phyloP scores from a whole-genome alignment of 1,140 invertebrate genomes.

The Reticulitermes speratus region DNA sequence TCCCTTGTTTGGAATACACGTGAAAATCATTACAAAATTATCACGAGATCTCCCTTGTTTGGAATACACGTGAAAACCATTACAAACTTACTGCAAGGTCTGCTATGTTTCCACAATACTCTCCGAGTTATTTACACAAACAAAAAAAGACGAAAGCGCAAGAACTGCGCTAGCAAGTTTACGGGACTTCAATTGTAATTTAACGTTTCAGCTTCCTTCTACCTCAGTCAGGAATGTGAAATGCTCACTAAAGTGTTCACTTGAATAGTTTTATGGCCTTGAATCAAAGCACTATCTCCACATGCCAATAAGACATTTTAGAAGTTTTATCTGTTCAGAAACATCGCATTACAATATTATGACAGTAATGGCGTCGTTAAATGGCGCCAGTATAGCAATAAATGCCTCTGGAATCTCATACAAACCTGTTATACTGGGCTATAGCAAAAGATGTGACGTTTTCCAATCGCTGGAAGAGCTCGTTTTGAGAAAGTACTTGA shows the following conservation, averaged over 20 bases:
- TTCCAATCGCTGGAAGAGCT: background rate
- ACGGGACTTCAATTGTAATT: too few relatives aligned
- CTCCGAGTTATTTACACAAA: too few relatives aligned
- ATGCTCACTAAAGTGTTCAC: background rate
- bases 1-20: too few relatives aligned
- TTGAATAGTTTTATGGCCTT: background rate
- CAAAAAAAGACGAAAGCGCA: too few relatives aligned
- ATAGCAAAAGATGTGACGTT: background rate
- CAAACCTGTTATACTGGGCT: background rate
- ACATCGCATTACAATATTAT: background rate
- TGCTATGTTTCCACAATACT: too few relatives aligned
- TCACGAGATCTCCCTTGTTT: too few relatives aligned
- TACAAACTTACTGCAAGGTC: too few relatives aligned
- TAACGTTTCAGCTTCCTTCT: too few relatives aligned
- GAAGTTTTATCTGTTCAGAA: background rate
- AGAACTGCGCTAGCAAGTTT: too few relatives aligned
- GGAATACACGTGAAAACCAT: too few relatives aligned
- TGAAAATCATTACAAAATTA: too few relatives aligned
- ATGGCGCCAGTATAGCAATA: background rate
- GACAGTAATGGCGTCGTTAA: background rate
- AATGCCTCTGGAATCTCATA: background rate
- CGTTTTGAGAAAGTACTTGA: background rate
- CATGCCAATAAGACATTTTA: background rate
- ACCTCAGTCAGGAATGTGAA: too few relatives aligned
- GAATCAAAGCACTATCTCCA: background rate